These are phyloP conservation scores for Varanus komodoensis DNA, from an alignment of 2,113 vertebrate genomes.

Conservation along the genomic window DNA sequence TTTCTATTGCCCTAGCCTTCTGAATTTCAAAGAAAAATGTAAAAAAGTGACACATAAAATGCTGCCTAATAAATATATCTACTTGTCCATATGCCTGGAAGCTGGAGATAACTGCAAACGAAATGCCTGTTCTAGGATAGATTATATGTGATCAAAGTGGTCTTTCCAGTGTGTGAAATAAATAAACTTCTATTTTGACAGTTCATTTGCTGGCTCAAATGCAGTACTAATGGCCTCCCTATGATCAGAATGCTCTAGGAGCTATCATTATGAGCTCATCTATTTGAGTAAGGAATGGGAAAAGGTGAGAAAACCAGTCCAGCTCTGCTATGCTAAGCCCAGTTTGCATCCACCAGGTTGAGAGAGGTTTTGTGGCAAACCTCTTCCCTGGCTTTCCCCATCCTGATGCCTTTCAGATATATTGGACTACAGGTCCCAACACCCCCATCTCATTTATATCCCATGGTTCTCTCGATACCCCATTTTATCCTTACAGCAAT, in stretches of 20 bases:
- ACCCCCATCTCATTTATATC: not conserved
- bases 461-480: not conserved
- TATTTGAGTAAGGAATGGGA: constrained; percentile 48
- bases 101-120: constrained; percentile 25
- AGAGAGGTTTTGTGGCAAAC: not conserved
- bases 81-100: constrained; percentile 30
- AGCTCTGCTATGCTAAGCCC: constrained; percentile 35
- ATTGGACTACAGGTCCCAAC: not conserved
- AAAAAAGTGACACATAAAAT: not conserved
- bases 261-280: constrained; percentile 38
- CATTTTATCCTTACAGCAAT: not conserved
- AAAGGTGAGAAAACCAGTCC: constrained; percentile 39
- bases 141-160: constrained; percentile 28
- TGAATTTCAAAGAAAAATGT: not conserved
- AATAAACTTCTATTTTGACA: constrained; percentile 28
- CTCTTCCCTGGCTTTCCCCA: not conserved
- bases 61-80: constrained; percentile 1
- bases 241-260: constrained; percentile 26
- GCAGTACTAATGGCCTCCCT: not conserved
- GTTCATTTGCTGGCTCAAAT: not conserved
- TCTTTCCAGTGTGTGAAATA: constrained; percentile 1
- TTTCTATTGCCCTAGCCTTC: not conserved
- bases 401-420: not conserved
- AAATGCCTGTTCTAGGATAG: not conserved
- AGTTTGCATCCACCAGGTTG: not conserved